Evolutionary conservation across 2,888 invertebrate genomes (phyloP).

Genomic region (Blastobasis lacticolella): DNA sequence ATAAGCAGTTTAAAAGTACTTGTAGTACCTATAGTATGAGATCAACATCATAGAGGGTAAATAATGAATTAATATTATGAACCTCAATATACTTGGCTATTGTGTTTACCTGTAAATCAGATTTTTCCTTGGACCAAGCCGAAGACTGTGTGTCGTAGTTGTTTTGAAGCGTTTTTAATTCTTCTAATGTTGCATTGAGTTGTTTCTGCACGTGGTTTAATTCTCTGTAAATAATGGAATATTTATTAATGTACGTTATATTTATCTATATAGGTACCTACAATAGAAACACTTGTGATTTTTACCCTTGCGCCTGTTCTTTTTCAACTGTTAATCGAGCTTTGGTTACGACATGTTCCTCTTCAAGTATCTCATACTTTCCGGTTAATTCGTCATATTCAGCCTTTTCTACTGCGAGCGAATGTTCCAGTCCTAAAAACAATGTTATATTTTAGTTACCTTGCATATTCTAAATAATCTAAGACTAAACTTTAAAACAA

Average conservation of each 20-base stretch:
- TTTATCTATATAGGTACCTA: no score
- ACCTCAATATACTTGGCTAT: no score
- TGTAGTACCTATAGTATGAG: no score
- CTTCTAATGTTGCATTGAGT: conserved; percentile 73
- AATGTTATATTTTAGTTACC: background rate
- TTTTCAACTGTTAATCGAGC: conserved; percentile 88
- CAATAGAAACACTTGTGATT: background rate
- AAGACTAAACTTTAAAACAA: background rate
- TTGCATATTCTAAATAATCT: no score
- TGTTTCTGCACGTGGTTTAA: conserved; percentile 76
- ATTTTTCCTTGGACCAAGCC: conserved; percentile 82
- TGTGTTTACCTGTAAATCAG: conserved; percentile 75
- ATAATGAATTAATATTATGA: no score
- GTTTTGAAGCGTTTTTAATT: conserved; percentile 78
- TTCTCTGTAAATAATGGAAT: conserved; percentile 62
- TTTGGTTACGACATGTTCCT: conserved; percentile 89
- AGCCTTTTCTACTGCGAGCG: conserved; percentile 78
- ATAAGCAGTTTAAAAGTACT: no score
- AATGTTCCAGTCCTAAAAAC: conserved; percentile 78
- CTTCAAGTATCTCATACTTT: conserved; percentile 88
- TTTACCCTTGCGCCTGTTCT: conserved; percentile 82
- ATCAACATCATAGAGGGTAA: no score
- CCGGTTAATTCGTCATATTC: conserved; percentile 86
- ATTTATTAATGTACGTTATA: background rate
- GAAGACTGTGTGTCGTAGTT: conserved; percentile 78